Conservation (phyloP, 2,113 vertebrate species). For the Notarius quadriscutis region DNA sequence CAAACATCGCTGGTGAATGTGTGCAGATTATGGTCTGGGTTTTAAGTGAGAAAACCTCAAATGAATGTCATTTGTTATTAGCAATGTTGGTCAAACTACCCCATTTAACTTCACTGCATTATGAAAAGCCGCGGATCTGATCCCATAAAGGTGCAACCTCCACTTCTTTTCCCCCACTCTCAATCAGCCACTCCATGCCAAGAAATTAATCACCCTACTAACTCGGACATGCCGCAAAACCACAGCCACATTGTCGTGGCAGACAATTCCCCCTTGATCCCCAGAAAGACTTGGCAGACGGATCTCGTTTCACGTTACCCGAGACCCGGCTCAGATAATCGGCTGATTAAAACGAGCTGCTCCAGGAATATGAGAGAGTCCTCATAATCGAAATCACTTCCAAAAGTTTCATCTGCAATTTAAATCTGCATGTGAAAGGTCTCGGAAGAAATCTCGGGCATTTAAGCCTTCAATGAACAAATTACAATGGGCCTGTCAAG, state of each 20-base stretch:
- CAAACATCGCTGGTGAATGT: not conserved
- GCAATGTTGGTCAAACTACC: not conserved
- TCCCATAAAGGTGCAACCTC: constrained; percentile 2
- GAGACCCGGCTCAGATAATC: constrained; percentile 42
- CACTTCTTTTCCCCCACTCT: not conserved
- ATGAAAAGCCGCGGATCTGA: not conserved
- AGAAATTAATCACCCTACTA: constrained; percentile 28
- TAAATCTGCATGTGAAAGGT: constrained; percentile 44
- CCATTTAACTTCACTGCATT: not conserved
- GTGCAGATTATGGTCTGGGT: not conserved
- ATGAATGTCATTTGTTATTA: constrained; percentile 7
- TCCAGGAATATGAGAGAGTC: constrained; percentile 29
- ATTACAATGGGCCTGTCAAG: constrained; percentile 43
- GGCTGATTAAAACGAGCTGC: constrained; percentile 43
- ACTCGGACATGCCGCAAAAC: constrained; percentile 23
- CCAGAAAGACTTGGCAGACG: constrained; percentile 4
- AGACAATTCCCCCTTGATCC: constrained; percentile 17
- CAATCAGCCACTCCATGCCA: constrained; percentile 3
- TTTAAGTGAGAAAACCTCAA: not conserved
- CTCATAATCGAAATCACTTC: constrained; percentile 44
- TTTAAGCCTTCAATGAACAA: constrained; percentile 40
- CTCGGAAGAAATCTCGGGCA: constrained; percentile 34
- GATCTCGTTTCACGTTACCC: constrained; percentile 40
- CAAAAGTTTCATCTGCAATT: constrained; percentile 50
- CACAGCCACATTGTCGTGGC: constrained; percentile 31